Evolutionary conservation across 2,888 invertebrate species (phyloP).

Genomic region (Agrochola circellaris): DNA sequence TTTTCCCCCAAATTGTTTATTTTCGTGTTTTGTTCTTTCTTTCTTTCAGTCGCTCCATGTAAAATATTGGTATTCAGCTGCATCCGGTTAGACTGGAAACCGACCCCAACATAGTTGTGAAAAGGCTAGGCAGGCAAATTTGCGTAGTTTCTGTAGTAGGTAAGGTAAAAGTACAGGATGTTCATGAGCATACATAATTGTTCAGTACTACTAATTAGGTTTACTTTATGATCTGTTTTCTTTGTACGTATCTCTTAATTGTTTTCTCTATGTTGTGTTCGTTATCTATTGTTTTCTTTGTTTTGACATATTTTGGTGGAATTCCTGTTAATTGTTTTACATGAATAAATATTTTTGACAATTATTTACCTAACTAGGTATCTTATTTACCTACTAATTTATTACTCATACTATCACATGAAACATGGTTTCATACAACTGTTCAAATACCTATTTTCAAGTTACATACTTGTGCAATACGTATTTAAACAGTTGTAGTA

Average conservation of each 20-base stretch:
- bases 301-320: conserved; percentile 22
- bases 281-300: conserved; percentile 12
- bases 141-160: too few relatives aligned
- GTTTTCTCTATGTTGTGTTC: conserved; percentile 1
- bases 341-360: conserved; percentile 7
- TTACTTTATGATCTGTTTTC: conserved; percentile 18
- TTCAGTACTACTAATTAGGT: neutral
- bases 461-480: too few relatives aligned
- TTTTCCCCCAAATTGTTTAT: too few relatives aligned
- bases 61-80: too few relatives aligned
- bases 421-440: neutral
- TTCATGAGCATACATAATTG: too few relatives aligned
- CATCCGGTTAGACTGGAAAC: too few relatives aligned
- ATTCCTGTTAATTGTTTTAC: neutral
- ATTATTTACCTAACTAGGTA: neutral
- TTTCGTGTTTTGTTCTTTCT: too few relatives aligned
- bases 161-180: too few relatives aligned
- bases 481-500: too few relatives aligned
- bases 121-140: too few relatives aligned
- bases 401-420: neutral
- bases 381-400: neutral
- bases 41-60: too few relatives aligned
- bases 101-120: too few relatives aligned
- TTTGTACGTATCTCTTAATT: neutral
- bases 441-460: conserved; percentile 14